A percentile compares a stretch with the other conserved stretches of the same genome.
Evolutionary conservation across 2,888 invertebrate species (phyloP).

Genomic region (Hirtodrosophila cameraria): DNA sequence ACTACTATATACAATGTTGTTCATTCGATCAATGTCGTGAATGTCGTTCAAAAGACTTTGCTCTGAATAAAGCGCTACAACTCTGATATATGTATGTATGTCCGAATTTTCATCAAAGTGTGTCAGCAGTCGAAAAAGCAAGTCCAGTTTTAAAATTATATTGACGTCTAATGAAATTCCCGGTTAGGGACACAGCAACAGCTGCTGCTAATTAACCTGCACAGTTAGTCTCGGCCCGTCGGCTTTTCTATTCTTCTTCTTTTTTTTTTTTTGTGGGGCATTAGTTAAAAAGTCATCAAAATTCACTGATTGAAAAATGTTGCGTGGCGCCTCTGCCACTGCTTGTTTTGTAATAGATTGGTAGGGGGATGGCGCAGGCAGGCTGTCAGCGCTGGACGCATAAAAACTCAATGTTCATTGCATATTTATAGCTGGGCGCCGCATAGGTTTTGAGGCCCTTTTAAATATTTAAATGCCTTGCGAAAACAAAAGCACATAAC

Average conservation of each 20-base stretch:
- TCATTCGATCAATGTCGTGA: no score
- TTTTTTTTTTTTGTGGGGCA: conserved; percentile 13
- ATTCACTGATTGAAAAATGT: conserved; percentile 67
- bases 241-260: conserved; percentile 16
- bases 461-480: conserved; percentile 74
- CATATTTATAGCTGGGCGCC: conserved; percentile 66
- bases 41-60: no score
- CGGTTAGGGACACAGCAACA: conserved; percentile 36
- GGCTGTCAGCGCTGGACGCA: conserved; percentile 25
- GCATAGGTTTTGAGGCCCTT: conserved; percentile 57
- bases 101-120: no score
- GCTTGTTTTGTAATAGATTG: background rate
- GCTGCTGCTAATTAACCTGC: conserved; percentile 73
- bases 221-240: conserved; percentile 41
- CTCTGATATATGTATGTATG: background rate
- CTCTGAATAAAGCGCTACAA: no score
- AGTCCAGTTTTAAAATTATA: conserved; percentile 31
- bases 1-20: no score
- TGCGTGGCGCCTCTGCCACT: conserved; percentile 4
- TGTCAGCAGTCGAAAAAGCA: background rate
- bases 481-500: conserved; percentile 48
- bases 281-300: conserved; percentile 75
- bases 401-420: conserved; percentile 58
- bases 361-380: background rate
- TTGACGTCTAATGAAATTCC: conserved; percentile 48